These are phyloP conservation scores for Scaptodrosophila lebanonensis DNA, from an alignment of 1,140 invertebrate genomes.

Conservation along the genomic window DNA sequence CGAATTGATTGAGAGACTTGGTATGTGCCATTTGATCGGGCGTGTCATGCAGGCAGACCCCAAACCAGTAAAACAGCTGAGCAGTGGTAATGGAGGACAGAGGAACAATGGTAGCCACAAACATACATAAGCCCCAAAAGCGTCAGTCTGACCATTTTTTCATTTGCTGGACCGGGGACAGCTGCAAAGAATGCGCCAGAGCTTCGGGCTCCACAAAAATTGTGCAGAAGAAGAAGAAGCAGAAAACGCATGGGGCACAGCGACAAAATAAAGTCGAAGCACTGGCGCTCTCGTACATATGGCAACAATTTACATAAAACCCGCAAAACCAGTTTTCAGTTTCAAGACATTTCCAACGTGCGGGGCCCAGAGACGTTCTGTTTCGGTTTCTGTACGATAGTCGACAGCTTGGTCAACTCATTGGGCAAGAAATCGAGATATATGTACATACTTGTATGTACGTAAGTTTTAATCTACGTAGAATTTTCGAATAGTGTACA, in stretches of 20 bases:
- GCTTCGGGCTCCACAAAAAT: constrained; percentile 9
- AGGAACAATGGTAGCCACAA: no score
- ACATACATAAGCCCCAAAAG: no score
- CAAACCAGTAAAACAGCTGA: constrained; percentile 31
- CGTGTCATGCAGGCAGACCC: constrained; percentile 18
- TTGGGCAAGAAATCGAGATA: no score
- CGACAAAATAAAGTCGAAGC: constrained; percentile 37
- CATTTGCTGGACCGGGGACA: no score
- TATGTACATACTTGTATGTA: no score
- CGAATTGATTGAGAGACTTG: constrained; percentile 1
- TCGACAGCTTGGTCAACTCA: no score
- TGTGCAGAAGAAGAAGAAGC: constrained; percentile 34
- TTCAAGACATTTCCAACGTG: constrained; percentile 37
- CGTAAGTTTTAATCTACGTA: no score
- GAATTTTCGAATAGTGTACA: no score
- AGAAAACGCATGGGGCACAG: constrained; percentile 4
- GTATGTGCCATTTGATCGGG: constrained; percentile 13
- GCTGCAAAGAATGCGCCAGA: constrained; percentile 21
- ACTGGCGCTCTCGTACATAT: constrained; percentile 52
- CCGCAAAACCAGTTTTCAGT: constrained; percentile 62
- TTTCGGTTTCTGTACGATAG: no score
- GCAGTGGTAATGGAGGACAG: neutral
- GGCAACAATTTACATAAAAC: constrained; percentile 71
- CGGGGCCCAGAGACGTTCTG: constrained; percentile 16
- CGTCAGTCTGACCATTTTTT: no score